Percentiles rank a stretch among this genome's conserved stretches.
Evolutionary conservation across 2,888 invertebrate species (phyloP).

Genomic region (Hypena proboscidalis): DNA sequence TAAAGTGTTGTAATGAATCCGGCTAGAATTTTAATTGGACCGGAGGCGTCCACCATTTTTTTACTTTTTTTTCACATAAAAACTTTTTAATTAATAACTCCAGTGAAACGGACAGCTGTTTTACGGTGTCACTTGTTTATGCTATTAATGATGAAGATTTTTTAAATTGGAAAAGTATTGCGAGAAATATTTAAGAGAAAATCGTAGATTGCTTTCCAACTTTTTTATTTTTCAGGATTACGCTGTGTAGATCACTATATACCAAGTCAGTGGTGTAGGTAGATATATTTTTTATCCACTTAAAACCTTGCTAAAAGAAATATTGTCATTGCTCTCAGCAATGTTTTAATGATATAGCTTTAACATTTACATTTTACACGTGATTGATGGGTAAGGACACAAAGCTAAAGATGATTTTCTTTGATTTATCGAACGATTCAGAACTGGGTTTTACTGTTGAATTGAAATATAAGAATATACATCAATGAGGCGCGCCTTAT

Average conservation of each 20-base stretch:
- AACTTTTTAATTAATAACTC: slow-evolving; percentile 80
- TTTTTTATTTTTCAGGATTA: slow-evolving; percentile 5
- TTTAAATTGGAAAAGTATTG: slow-evolving; percentile 38
- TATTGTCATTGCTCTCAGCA: no score
- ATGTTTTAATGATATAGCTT: no score
- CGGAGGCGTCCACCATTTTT: slow-evolving; percentile 56
- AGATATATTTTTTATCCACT: no score
- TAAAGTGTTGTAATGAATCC: slow-evolving; percentile 73
- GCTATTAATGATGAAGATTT: slow-evolving; percentile 59
- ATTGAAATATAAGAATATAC: no score
- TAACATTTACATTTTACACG: no score
- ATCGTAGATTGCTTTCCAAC: slow-evolving; percentile 9
- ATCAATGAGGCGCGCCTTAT: no score
- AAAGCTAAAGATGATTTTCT: no score
- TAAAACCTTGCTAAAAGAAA: no score
- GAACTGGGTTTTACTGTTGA: no score
- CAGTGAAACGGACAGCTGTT: slow-evolving; percentile 62
- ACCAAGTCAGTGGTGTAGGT: background rate
- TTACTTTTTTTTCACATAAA: slow-evolving; percentile 55
- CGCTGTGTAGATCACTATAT: background rate
- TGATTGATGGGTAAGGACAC: no score
- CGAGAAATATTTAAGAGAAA: slow-evolving; percentile 3
- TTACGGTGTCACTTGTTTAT: slow-evolving; percentile 57
- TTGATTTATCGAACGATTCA: no score
- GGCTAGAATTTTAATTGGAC: slow-evolving; percentile 79